Base-by-base conservation (phyloP, 2,888 invertebrate species). In the Tetranychus truncatus region DNA sequence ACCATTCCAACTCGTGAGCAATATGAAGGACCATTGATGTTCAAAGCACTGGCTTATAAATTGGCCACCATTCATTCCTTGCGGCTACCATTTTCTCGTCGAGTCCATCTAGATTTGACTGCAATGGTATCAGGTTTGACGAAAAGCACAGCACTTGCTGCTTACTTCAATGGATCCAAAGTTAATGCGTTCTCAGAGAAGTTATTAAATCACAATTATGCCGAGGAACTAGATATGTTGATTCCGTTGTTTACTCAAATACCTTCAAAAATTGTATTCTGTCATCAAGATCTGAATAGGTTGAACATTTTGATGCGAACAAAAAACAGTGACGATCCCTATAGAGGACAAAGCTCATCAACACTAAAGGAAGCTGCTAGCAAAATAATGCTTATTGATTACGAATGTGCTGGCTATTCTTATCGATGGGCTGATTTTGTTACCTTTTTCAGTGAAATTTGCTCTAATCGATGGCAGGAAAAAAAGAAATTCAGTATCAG, bases 21-120 rank as follows among this genome's bases (percentile, higher is more conserved):
- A 24, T 69, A 69, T 69, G 69, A 69, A 69, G 69, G 69, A 69
- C 69, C 77, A 24, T 55, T 20, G 24, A 24, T 73, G 46, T 73
- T 24, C 21, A 46, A 73, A 55, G 55, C 20, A 21, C 8, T 73
- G 46, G 45, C 73, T 20, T n/a, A 21, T 34, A 73, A 55, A 73
- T 46, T 55, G 24, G 55, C 45, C 8, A 46, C 11, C 9, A 73
- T 55, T 72, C 72, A 73, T 34, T 21, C 18, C 20, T 7, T 69
- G 11, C 18, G 34, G 4, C 11, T 69, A 24, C 69, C 69, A 1
- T 20, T 69, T 20, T 24, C 69, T 9, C 20, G 15, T 9, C 11
- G 11, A n/a, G 20, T 20, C 11, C 20, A 69, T 1, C 8, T 24
- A 6, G 11, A 24, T 20, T 24, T 69, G 11, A n/a, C 11, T 9